Evolutionary conservation across 2,888 invertebrate species (phyloP).

Genomic region (Hybos culiciformis): DNA sequence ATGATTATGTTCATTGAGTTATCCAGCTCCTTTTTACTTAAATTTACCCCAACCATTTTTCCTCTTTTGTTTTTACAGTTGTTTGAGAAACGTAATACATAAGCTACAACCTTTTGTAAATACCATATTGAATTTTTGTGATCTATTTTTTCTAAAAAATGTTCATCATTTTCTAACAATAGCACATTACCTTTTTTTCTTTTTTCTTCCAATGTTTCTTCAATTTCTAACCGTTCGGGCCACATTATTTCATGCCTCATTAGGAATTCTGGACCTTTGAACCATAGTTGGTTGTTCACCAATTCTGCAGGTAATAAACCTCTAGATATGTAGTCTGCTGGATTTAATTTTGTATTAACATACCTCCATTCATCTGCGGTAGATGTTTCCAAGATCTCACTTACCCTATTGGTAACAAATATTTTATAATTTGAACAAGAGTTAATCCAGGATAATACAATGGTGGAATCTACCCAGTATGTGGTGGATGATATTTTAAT

Average conservation of each 20-base stretch:
- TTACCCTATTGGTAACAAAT: constrained; percentile 9
- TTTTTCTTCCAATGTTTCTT: neutral
- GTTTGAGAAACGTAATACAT: neutral
- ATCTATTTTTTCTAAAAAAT: neutral
- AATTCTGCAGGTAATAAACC: constrained; percentile 4
- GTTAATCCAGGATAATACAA: too few relatives aligned
- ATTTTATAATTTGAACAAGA: too few relatives aligned
- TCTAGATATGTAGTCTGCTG: constrained; percentile 5
- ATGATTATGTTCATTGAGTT: neutral
- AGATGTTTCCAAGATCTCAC: constrained; percentile 2
- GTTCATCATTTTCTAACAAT: too few relatives aligned
- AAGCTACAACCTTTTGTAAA: neutral
- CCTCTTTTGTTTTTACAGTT: neutral
- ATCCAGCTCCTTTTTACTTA: neutral
- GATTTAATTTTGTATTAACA: constrained; percentile 9
- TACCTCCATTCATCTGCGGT: constrained; percentile 7
- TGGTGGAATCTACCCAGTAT: too few relatives aligned
- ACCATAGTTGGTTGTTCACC: constrained; percentile 1
- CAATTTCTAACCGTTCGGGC: neutral
- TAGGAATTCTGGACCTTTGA: neutral
- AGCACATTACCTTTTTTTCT: neutral
- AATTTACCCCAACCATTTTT: too few relatives aligned
- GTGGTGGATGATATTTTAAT: too few relatives aligned
- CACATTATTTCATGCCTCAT: too few relatives aligned
- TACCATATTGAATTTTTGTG: neutral